Base-by-base conservation (phyloP, 2,797 vertebrate genomes). In the Syngnathus rostellatus region DNA sequence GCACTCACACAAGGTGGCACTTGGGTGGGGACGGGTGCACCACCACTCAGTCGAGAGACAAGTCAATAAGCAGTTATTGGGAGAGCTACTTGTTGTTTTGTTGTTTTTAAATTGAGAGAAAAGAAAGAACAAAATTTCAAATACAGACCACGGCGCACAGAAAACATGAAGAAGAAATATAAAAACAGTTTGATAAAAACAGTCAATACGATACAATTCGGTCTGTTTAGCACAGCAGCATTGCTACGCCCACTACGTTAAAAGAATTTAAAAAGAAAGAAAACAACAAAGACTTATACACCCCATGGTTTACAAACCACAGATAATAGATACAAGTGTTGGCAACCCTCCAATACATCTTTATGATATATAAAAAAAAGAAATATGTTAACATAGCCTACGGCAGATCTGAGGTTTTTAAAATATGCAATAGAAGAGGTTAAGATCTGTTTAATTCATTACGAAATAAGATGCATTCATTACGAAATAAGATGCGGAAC, bases 61-160 rank as follows among this genome's bases (percentile, higher is more conserved):
- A 78, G 83, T 85, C 84, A 85, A 85, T 88, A 81, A 82, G 83
- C 73, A 79, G 72, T 80, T 85, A 78, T 73, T 78, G 70, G 71
- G 73, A 74, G 77, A 83, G 68, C 59, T 43, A 68, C 76, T 70
- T 83, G 81, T 46, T 85, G 16, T 43, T 43, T 43, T 17, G 14
- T 46, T 46, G 3, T 46, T 48, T 83, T 80, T 86, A 83, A 80
- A 83, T 72, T 71, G 74, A 21, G 60, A 23, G 12, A 8, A 21
- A 16, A 23, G 43, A 43, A 14, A 23, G 10, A 12, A n/a, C 59
- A 39, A 61, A 2, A 61, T 61, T 40, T 41, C 59, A 61, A 19
- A 41, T 61, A 23, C 4, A n/a, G 59, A 37, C 12, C 25, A 16
- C 11, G 10, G 25, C 16, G 60, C 60, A 25, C 41, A 45, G 40